These are phyloP conservation scores for Eidolon helvum DNA, from an alignment of 2,113 vertebrate species.

Conservation along the genomic window DNA sequence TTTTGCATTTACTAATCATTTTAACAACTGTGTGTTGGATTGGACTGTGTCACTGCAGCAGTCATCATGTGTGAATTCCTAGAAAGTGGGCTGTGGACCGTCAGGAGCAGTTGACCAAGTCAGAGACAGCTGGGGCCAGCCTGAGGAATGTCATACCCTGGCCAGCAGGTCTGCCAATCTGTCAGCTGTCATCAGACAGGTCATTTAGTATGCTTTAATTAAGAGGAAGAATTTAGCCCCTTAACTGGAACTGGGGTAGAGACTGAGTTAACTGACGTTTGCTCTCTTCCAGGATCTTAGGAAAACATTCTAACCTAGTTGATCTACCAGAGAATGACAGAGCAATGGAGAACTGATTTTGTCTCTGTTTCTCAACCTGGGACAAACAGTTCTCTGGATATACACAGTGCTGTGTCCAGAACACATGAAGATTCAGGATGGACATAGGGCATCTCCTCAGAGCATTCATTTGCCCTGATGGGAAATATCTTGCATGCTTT, in stretches of 20 bases:
- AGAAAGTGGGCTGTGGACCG: conserved; percentile 49
- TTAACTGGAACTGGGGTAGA: neutral
- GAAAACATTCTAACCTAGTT: neutral
- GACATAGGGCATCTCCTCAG: neutral
- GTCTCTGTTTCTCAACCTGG: neutral
- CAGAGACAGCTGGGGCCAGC: conserved; percentile 26
- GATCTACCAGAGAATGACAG: neutral
- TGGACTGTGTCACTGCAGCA: neutral
- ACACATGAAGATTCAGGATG: neutral
- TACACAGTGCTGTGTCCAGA: neutral
- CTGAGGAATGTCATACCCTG: conserved; percentile 25
- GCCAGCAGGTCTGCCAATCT: neutral
- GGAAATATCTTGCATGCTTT: conserved; percentile 40
- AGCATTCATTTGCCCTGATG: neutral
- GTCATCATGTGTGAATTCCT: conserved; percentile 40
- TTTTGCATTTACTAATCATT: neutral
- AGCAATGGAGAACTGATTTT: neutral
- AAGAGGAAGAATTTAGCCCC: neutral
- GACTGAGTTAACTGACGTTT: neutral
- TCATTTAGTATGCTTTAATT: conserved; percentile 11
- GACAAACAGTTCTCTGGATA: neutral
- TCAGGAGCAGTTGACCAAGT: neutral
- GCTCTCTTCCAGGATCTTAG: neutral
- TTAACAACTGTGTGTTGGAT: neutral
- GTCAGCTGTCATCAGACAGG: conserved; percentile 42